Evolutionary conservation across 2,888 invertebrate species (phyloP).

Genomic region (Ophonus ardosiacus): DNA sequence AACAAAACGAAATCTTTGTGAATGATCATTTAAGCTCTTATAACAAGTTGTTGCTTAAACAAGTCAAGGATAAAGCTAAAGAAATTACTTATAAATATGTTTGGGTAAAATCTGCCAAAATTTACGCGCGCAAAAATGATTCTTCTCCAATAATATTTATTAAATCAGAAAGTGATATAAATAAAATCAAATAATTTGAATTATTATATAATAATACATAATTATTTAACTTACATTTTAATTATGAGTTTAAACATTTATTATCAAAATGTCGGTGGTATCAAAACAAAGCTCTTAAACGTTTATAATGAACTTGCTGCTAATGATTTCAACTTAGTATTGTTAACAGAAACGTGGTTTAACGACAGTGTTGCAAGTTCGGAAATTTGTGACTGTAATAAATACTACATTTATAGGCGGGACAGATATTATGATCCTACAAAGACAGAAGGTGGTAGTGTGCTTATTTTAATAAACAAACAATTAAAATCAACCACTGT

Average conservation of each 20-base stretch:
- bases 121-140: background rate
- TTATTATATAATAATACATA: too few relatives aligned
- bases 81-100: too few relatives aligned
- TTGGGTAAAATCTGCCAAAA: background rate
- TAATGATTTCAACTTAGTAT: background rate
- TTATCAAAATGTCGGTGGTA: conserved; percentile 8
- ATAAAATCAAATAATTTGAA: background rate
- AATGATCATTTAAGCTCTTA: too few relatives aligned
- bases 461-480: too few relatives aligned
- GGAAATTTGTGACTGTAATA: background rate
- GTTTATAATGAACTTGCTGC: background rate
- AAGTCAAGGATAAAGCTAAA: background rate
- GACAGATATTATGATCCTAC: too few relatives aligned
- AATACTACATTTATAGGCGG: too few relatives aligned
- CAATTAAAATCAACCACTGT: too few relatives aligned
- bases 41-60: too few relatives aligned
- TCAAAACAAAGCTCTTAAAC: background rate
- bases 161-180: background rate
- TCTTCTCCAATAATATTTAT: background rate
- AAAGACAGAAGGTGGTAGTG: too few relatives aligned
- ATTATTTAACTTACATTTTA: background rate
- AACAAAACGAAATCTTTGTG: too few relatives aligned
- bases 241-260: conserved; percentile 4
- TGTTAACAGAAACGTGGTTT: background rate
- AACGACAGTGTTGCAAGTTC: background rate